Evolutionary conservation across 2,113 vertebrate species (phyloP).

Genomic region (Perognathus longimembris): DNA sequence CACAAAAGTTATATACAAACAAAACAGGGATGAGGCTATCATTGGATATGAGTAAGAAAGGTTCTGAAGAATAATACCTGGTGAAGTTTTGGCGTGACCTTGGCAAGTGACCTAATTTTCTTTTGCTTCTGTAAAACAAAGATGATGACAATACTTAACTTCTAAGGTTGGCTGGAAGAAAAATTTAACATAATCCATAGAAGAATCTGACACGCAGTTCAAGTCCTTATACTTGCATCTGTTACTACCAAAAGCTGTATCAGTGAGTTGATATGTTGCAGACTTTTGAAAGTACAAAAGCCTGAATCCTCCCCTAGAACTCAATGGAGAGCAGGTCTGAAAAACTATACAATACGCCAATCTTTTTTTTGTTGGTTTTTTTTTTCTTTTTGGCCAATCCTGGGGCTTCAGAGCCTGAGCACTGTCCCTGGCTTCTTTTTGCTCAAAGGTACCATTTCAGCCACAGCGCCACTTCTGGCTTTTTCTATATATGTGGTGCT

Average conservation of each 20-base stretch:
- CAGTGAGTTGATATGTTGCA: slow-evolving; percentile 1
- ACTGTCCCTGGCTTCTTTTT: too few species aligned
- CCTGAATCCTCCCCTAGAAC: background rate
- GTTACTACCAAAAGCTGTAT: too few species aligned
- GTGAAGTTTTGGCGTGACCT: too few species aligned
- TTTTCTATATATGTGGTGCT: too few species aligned
- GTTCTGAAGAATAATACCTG: too few species aligned
- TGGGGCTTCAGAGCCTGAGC: too few species aligned
- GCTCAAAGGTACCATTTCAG: too few species aligned
- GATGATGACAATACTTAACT: background rate
- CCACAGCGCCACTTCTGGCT: too few species aligned
- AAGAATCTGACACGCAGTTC: background rate
- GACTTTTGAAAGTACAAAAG: background rate
- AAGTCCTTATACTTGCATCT: background rate
- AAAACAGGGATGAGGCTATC: background rate
- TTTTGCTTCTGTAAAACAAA: background rate
- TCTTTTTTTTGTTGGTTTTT: too few species aligned
- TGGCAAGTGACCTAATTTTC: background rate
- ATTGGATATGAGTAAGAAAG: background rate
- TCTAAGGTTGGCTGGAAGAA: background rate
- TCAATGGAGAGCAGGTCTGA: background rate
- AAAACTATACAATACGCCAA: too few species aligned
- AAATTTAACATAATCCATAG: background rate
- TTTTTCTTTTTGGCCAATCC: too few species aligned
- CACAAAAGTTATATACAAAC: slow-evolving; percentile 14